Conservation (phyloP, 2,797 vertebrate genomes). For the Cossypha caffra region DNA sequence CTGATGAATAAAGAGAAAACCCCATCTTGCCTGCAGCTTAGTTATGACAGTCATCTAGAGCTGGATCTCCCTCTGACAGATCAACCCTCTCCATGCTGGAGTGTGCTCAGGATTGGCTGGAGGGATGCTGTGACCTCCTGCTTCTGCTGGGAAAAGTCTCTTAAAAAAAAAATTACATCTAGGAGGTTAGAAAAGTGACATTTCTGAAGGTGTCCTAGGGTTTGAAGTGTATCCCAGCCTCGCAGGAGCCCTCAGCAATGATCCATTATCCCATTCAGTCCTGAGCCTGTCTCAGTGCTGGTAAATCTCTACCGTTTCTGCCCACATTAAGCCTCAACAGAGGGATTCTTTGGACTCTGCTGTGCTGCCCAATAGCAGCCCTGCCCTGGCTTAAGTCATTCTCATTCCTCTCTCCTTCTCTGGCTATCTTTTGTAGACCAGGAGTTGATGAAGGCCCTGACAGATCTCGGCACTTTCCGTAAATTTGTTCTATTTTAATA, state of each 20-base stretch:
- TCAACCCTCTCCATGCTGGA: neutral
- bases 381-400: neutral
- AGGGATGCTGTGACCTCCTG: neutral
- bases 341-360: neutral
- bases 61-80: neutral
- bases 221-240: neutral
- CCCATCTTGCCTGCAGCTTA: neutral
- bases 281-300: neutral
- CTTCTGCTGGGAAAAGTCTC: neutral
- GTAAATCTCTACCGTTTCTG: neutral
- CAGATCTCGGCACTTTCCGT: slow-evolving; percentile 24
- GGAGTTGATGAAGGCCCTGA: slow-evolving; percentile 16
- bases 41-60: neutral
- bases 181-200: neutral
- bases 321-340: neutral
- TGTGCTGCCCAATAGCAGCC: neutral
- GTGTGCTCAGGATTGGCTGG: neutral
- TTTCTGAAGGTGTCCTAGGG: neutral
- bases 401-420: neutral
- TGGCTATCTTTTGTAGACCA: neutral
- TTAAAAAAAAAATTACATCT: neutral
- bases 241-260: neutral
- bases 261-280: neutral
- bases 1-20: neutral
- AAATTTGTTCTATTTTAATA: slow-evolving; percentile 41